phyloP scores from a whole-genome alignment of 2,113 vertebrate genomes.

The Dipodomys merriami region DNA sequence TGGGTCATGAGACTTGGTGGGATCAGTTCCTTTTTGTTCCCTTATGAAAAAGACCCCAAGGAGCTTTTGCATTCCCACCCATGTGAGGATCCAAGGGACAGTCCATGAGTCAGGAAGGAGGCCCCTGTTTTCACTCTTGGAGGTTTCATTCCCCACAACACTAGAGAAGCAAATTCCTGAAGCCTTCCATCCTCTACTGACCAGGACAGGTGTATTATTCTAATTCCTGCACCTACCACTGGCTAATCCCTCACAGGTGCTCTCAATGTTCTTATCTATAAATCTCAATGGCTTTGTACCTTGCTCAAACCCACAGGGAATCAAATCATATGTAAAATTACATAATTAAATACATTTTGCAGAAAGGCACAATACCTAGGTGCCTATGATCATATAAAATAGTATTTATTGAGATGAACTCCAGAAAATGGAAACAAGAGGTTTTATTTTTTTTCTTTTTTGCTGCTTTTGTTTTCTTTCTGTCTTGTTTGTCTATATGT shows the following conservation, averaged over 20 bases:
- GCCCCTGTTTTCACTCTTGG: not conserved
- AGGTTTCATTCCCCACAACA: not conserved
- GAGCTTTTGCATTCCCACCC: not conserved
- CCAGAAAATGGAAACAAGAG: too few relatives aligned
- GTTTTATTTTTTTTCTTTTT: too few relatives aligned
- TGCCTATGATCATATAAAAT: too few relatives aligned
- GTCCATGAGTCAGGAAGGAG: not conserved
- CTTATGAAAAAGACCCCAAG: not conserved
- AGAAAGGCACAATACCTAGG: too few relatives aligned
- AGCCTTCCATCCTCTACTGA: too few relatives aligned
- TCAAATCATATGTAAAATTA: not conserved
- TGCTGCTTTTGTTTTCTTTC: too few relatives aligned
- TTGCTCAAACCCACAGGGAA: not conserved
- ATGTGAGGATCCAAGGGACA: not conserved
- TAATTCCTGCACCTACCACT: too few relatives aligned
- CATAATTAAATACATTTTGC: too few relatives aligned
- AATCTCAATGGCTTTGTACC: not conserved
- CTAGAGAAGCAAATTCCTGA: not conserved
- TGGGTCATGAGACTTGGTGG: not conserved
- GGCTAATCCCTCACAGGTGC: not conserved
- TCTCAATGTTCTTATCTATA: not conserved
- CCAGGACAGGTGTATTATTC: not conserved
- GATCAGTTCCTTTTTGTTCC: not conserved
- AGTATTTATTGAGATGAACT: too few relatives aligned
- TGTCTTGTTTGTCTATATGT: too few relatives aligned